Percentiles rank a stretch among this genome's conserved stretches.
These are phyloP conservation scores for Drosophila meridiana DNA, from an alignment of 2,888 invertebrate genomes.

Conservation along the genomic window DNA sequence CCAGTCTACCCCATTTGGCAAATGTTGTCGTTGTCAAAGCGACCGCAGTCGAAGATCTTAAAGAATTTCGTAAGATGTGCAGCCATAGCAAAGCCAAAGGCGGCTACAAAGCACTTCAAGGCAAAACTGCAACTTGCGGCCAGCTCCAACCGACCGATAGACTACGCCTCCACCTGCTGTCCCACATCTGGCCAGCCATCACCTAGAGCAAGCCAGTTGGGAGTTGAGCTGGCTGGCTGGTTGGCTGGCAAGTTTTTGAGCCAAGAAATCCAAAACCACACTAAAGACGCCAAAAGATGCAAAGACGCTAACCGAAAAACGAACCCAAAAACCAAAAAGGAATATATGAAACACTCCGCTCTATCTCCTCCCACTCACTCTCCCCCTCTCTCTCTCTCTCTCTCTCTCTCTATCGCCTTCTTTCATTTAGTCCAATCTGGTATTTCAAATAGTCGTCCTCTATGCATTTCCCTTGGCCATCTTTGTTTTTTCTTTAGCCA, in stretches of 20 bases:
- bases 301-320: slow-evolving; percentile 55
- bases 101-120: slow-evolving; percentile 51
- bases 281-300: slow-evolving; percentile 76
- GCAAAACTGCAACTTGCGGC: slow-evolving; percentile 65
- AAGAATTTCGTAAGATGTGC: slow-evolving; percentile 75
- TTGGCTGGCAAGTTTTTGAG: slow-evolving; percentile 66
- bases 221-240: slow-evolving; percentile 31
- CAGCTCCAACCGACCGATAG: slow-evolving; percentile 14
- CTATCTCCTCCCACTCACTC: background rate
- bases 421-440: slow-evolving; percentile 59
- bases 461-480: slow-evolving; percentile 47
- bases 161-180: background rate
- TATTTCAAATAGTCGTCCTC: slow-evolving; percentile 50
- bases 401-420: slow-evolving; percentile 25
- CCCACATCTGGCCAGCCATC: background rate
- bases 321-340: slow-evolving; percentile 56
- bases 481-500: slow-evolving; percentile 50
- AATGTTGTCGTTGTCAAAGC: slow-evolving; percentile 72
- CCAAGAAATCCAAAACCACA: slow-evolving; percentile 81
- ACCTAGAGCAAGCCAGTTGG: slow-evolving; percentile 12
- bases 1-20: background rate
- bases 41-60: slow-evolving; percentile 82
- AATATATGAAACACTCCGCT: slow-evolving; percentile 20
- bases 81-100: slow-evolving; percentile 49
- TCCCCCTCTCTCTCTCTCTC: background rate